Evolutionary conservation across 2,113 vertebrate species (phyloP).

Genomic region (Tragelaphus buxtoni): DNA sequence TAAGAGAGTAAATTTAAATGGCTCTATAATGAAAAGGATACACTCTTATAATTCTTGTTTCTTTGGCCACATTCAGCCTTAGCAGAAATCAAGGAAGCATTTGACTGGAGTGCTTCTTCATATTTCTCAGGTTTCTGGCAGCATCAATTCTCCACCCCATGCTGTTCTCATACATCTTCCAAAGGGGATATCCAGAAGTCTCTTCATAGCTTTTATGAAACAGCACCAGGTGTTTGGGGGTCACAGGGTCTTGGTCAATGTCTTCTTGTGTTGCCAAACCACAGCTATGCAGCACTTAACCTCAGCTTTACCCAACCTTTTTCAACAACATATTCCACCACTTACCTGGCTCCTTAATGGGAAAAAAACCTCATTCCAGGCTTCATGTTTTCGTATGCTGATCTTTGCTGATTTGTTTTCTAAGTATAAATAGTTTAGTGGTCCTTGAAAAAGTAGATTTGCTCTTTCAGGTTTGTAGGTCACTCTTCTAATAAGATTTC

Average conservation of each 20-base stretch:
- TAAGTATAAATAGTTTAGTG: neutral
- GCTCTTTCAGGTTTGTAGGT: neutral
- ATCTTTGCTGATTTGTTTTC: neutral
- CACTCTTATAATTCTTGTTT: neutral
- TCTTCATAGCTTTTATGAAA: neutral
- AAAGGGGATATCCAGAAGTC: neutral
- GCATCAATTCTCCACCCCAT: neutral
- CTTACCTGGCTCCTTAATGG: neutral
- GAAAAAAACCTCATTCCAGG: neutral
- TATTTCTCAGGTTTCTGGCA: neutral
- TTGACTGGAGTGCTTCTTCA: neutral
- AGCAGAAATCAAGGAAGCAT: neutral
- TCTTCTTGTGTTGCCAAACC: neutral
- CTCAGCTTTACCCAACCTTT: neutral
- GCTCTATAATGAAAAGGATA: neutral
- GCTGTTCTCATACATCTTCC: neutral
- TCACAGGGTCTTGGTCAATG: neutral
- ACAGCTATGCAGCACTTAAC: neutral
- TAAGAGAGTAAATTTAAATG: neutral
- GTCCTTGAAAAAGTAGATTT: neutral
- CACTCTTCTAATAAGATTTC: neutral
- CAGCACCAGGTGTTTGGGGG: neutral
- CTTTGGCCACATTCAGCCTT: neutral
- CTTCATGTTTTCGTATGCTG: neutral
- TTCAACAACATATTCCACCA: neutral